Conservation (phyloP, 2,888 invertebrate species). For the Encarsia formosa region DNA sequence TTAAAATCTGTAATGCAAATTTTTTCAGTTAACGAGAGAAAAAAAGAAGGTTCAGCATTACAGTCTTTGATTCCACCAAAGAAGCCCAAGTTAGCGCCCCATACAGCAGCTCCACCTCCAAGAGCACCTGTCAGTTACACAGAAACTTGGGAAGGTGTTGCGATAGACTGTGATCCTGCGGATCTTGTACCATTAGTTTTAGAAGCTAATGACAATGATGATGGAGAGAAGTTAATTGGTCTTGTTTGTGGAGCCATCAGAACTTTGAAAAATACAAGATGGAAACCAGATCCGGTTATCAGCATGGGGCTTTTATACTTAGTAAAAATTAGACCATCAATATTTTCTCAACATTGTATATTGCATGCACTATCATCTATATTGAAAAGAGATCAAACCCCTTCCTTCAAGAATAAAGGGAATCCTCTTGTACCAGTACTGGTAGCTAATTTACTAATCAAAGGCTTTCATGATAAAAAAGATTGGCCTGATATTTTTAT, state of each 20-base stretch:
- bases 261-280: slow-evolving; percentile 69
- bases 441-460: slow-evolving; percentile 78
- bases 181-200: slow-evolving; percentile 73
- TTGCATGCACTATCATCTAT: slow-evolving; percentile 76
- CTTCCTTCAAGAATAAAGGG: slow-evolving; percentile 73
- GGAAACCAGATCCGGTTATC: slow-evolving; percentile 75
- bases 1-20: background rate
- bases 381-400: slow-evolving; percentile 68
- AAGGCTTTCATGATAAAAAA: slow-evolving; percentile 75
- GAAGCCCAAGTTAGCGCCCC: slow-evolving; percentile 55
- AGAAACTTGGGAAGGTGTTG: slow-evolving; percentile 69
- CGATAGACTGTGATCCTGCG: slow-evolving; percentile 75
- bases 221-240: slow-evolving; percentile 74
- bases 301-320: slow-evolving; percentile 76
- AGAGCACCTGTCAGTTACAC: slow-evolving; percentile 49
- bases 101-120: slow-evolving; percentile 42
- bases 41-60: slow-evolving; percentile 62
- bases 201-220: slow-evolving; percentile 72
- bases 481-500: slow-evolving; percentile 92
- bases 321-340: slow-evolving; percentile 72
- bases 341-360: slow-evolving; percentile 73
- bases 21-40: slow-evolving; percentile 59
- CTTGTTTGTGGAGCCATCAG: slow-evolving; percentile 86
- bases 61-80: slow-evolving; percentile 59
- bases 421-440: slow-evolving; percentile 77